Percentiles rank a stretch among this genome's conserved stretches.
Evolutionary conservation across 2,797 vertebrate genomes (phyloP).

Genomic region (Catostomus latipinnis): DNA sequence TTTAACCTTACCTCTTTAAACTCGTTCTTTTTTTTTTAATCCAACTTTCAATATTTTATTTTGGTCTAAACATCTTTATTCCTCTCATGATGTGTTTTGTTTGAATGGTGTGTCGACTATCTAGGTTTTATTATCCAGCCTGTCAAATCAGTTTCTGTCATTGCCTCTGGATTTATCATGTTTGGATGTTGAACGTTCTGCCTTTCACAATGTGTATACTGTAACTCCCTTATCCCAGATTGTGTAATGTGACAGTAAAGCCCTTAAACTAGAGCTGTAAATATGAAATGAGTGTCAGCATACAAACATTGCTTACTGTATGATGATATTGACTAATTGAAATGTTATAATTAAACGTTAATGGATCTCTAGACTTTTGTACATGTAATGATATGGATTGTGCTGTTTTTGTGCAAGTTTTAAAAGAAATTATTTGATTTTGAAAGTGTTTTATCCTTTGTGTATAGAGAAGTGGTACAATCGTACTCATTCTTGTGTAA

Average conservation of each 20-base stretch:
- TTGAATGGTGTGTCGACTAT: conserved; percentile 8
- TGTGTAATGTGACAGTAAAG: conserved; percentile 36
- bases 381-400: not conserved
- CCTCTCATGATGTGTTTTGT: not conserved
- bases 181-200: conserved; percentile 33
- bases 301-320: conserved; percentile 54
- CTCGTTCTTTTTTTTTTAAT: not conserved
- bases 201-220: conserved; percentile 43
- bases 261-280: conserved; percentile 58
- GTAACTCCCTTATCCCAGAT: conserved; percentile 45
- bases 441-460: not conserved
- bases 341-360: conserved; percentile 60
- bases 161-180: conserved; percentile 33
- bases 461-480: conserved; percentile 1
- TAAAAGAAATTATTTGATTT: not conserved
- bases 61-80: not conserved
- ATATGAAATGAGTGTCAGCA: conserved; percentile 50
- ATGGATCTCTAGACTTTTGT: conserved; percentile 40
- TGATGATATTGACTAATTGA: conserved; percentile 55
- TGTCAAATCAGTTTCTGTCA: conserved; percentile 44
- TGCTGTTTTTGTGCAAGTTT: not conserved
- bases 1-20: conserved; percentile 11
- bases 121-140: conserved; percentile 6
- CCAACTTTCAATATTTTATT: not conserved
- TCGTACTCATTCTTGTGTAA: not conserved